phyloP scores from a whole-genome alignment of 2,113 vertebrate genomes.

The Zapornia atra region DNA sequence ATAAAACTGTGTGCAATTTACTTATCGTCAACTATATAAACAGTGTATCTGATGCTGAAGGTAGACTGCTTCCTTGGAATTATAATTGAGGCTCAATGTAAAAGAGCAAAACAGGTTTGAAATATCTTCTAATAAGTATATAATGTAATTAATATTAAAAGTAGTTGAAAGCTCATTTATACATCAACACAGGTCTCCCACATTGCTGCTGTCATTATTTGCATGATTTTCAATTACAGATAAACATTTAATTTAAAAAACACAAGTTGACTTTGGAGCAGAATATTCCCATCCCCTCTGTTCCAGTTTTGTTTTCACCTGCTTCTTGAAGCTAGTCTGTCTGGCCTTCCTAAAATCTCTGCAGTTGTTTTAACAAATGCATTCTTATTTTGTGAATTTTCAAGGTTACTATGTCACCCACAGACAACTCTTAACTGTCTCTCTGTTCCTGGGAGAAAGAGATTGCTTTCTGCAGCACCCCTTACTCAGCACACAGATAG shows the following conservation, averaged over 20 bases:
- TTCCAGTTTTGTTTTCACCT: not conserved
- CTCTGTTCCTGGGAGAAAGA: not conserved
- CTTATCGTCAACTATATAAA: not conserved
- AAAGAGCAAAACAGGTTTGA: constrained; percentile 52
- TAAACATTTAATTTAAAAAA: constrained; percentile 26
- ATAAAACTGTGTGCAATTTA: not conserved
- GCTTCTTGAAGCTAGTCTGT: not conserved
- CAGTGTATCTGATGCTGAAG: not conserved
- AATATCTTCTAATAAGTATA: not conserved
- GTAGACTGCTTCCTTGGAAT: not conserved
- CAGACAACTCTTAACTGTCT: not conserved
- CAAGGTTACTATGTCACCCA: not conserved
- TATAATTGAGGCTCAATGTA: not conserved
- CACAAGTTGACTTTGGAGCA: not conserved
- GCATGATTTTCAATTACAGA: constrained; percentile 46
- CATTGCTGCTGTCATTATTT: constrained; percentile 27
- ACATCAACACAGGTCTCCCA: constrained; percentile 26
- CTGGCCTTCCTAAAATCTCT: not conserved
- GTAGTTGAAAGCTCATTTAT: constrained; percentile 49
- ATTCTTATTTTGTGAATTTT: not conserved
- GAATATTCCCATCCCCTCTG: not conserved
- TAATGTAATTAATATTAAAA: constrained; percentile 48
- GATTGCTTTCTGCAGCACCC: not conserved
- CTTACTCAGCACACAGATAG: not conserved
- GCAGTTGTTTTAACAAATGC: not conserved